Evolutionary conservation across 2,113 vertebrate genomes (phyloP).

Genomic region (Cepphus grylle): DNA sequence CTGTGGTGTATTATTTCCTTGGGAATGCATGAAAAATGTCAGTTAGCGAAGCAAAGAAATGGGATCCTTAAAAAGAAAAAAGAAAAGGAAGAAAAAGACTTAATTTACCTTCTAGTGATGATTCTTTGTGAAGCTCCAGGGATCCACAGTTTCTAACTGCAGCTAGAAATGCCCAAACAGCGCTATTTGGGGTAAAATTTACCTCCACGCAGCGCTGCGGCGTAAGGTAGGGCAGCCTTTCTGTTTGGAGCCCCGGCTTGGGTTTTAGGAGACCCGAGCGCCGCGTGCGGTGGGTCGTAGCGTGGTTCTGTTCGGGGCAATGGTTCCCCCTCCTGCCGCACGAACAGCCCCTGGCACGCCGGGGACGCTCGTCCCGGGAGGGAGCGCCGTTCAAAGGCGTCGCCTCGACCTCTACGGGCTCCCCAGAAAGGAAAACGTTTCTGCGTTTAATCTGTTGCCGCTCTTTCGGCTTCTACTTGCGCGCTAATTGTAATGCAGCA

Average conservation of each 20-base stretch:
- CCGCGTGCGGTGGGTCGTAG: accelerated
- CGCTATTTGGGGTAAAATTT: not conserved
- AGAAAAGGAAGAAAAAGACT: not conserved
- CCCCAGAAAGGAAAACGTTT: not conserved
- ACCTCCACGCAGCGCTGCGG: not conserved
- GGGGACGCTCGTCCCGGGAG: accelerated
- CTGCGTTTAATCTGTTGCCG: not conserved
- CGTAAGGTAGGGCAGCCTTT: not conserved
- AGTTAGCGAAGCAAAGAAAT: not conserved
- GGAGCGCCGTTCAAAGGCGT: not conserved
- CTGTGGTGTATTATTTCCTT: not conserved
- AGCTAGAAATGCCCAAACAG: not conserved
- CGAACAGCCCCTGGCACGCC: accelerated
- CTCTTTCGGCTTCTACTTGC: not conserved
- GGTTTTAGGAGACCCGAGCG: not conserved
- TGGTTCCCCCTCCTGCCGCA: not conserved
- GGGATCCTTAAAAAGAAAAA: not conserved
- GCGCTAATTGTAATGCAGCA: not conserved
- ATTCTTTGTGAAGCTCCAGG: not conserved
- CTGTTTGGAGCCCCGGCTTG: not conserved
- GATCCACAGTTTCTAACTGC: not conserved
- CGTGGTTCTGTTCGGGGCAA: accelerated
- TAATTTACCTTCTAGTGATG: not conserved
- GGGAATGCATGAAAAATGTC: not conserved
- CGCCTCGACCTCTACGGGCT: not conserved